These are phyloP conservation scores for Sphaerophoria rueppellii DNA, from an alignment of 2,888 invertebrate species.

Conservation along the genomic window DNA sequence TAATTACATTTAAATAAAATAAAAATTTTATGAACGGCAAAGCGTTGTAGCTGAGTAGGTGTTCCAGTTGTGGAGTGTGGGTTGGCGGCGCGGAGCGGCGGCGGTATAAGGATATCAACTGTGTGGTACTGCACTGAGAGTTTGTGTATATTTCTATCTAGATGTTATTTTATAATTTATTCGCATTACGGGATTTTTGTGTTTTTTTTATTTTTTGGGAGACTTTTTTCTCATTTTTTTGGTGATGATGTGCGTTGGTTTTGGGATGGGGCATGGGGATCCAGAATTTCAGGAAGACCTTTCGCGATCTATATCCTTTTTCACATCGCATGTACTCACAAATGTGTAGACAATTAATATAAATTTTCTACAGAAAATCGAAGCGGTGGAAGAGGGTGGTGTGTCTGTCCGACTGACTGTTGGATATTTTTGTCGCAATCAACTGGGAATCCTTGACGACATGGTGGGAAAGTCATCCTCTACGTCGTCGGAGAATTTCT, in stretches of 20 bases:
- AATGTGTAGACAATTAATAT: constrained; percentile 69
- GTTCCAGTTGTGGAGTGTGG: constrained; percentile 31
- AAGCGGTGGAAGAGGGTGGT: background rate
- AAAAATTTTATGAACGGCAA: constrained; percentile 73
- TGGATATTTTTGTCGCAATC: constrained; percentile 68
- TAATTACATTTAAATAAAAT: constrained; percentile 74
- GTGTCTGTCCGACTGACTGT: constrained; percentile 55
- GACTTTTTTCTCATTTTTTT: constrained; percentile 20
- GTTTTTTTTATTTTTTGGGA: constrained; percentile 34
- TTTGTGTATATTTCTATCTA: constrained; percentile 38
- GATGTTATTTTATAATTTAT: constrained; percentile 72
- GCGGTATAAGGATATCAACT: constrained; percentile 10
- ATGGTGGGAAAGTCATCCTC: constrained; percentile 23
- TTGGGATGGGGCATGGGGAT: constrained; percentile 7
- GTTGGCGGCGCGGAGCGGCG: background rate
- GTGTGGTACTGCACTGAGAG: constrained; percentile 13
- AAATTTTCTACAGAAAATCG: constrained; percentile 21
- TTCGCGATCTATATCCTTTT: constrained; percentile 23
- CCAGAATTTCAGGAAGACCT: constrained; percentile 24
- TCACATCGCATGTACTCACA: constrained; percentile 31
- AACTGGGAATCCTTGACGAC: constrained; percentile 64
- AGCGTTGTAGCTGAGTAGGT: constrained; percentile 69
- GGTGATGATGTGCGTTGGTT: constrained; percentile 39
- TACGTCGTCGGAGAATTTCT: constrained; percentile 18
- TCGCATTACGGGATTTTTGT: constrained; percentile 69